Percentiles rank a stretch among this genome's conserved stretches.
Evolutionary conservation across 2,797 vertebrate genomes (phyloP).

Genomic region (Mus minutoides): DNA sequence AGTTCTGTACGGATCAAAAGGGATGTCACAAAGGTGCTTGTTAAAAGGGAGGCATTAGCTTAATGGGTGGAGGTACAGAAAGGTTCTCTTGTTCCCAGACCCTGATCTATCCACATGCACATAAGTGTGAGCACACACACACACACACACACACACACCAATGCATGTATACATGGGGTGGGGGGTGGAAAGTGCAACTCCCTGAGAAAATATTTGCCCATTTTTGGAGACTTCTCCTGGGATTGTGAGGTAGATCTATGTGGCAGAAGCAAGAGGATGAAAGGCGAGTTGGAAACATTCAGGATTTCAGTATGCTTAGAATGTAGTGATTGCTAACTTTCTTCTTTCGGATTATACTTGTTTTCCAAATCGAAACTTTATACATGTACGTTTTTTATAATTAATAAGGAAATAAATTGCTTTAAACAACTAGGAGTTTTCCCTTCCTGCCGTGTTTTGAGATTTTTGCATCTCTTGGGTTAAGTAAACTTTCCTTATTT

Average conservation of each 20-base stretch:
- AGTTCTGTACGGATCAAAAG: background rate
- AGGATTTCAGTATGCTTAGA: background rate
- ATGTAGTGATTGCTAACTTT: background rate
- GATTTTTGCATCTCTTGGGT: background rate
- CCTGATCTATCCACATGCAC: background rate
- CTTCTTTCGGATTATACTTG: background rate
- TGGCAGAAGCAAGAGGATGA: background rate
- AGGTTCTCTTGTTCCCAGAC: background rate
- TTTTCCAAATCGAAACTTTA: background rate
- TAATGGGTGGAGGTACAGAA: background rate
- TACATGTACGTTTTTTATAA: background rate
- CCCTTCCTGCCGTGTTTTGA: constrained; percentile 14
- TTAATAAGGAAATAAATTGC: background rate
- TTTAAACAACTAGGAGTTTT: background rate
- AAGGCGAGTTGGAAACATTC: background rate
- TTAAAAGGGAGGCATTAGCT: background rate
- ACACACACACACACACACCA: background rate
- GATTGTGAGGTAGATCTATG: too few relatives aligned
- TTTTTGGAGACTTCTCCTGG: background rate
- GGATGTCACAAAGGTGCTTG: background rate
- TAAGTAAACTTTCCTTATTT: constrained; percentile 34
- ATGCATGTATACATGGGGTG: accelerated
- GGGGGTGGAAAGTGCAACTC: background rate
- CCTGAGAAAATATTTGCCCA: background rate
- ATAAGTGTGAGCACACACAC: background rate